Evolutionary conservation across 2,113 vertebrate genomes (phyloP).

Genomic region (Platanista minor): DNA sequence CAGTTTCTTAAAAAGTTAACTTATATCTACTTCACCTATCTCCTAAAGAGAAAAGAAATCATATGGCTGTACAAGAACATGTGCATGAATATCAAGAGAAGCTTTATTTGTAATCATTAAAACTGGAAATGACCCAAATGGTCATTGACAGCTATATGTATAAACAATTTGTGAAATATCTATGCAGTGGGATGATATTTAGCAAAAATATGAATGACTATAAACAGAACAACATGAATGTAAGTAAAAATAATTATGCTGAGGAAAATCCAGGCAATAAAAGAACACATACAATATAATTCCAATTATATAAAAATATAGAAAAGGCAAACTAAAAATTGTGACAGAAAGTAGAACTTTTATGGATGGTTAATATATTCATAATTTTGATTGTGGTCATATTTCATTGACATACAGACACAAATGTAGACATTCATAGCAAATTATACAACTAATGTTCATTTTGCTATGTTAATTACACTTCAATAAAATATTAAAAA

Average conservation of each 20-base stretch:
- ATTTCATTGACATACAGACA: background rate
- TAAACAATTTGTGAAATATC: background rate
- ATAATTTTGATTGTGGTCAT: background rate
- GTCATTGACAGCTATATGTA: background rate
- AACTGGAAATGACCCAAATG: background rate
- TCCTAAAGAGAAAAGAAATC: background rate
- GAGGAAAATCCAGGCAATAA: background rate
- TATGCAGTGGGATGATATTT: background rate
- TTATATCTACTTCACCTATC: background rate
- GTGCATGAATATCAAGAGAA: background rate
- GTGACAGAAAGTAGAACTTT: background rate
- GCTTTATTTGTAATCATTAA: background rate
- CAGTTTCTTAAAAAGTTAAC: background rate
- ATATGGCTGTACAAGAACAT: background rate
- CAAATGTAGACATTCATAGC: background rate
- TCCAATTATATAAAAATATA: background rate
- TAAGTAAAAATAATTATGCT: background rate
- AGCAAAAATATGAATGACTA: background rate
- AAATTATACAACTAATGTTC: background rate
- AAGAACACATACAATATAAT: background rate
- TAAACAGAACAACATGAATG: background rate
- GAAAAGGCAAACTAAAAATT: background rate
- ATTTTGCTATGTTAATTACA: background rate
- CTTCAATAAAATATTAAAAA: background rate
- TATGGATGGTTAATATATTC: background rate